Evolutionary conservation across 2,113 vertebrate species (phyloP).

Genomic region (Genyomyrus donnyi): DNA sequence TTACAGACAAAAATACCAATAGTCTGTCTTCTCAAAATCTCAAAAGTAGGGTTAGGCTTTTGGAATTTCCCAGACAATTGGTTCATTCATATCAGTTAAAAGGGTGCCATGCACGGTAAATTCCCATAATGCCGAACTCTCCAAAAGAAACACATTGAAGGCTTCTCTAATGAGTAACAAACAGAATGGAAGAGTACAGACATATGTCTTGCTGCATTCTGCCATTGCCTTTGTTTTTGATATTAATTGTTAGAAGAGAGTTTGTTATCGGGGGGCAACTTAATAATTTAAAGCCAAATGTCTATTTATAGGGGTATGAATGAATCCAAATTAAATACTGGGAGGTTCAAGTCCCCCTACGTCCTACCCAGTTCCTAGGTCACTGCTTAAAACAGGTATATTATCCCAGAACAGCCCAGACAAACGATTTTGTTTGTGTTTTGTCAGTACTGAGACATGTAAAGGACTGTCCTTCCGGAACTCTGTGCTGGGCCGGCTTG

Average conservation of each 20-base stretch:
- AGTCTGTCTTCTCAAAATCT: not conserved
- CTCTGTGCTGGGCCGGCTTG: not conserved
- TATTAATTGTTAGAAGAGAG: not conserved
- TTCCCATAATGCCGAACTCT: not conserved
- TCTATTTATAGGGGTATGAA: not conserved
- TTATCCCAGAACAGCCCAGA: not conserved
- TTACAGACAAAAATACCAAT: not conserved
- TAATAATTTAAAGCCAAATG: not conserved
- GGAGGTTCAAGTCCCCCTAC: not conserved
- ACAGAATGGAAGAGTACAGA: not conserved
- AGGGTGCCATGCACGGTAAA: not conserved
- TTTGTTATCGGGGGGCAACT: not conserved
- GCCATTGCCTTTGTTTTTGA: not conserved
- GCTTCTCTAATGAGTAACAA: not conserved
- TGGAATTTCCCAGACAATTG: not conserved
- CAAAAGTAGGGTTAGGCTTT: not conserved
- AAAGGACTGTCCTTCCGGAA: not conserved
- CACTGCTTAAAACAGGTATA: not conserved
- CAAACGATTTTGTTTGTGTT: not conserved
- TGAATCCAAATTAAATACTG: not conserved
- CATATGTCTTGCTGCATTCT: not conserved
- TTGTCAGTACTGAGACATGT: slow-evolving; percentile 1
- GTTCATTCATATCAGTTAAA: not conserved
- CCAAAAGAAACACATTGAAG: not conserved
- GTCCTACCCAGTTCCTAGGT: not conserved